These are phyloP conservation scores for Zophobas morio DNA, from an alignment of 1,140 invertebrate species.

Conservation along the genomic window DNA sequence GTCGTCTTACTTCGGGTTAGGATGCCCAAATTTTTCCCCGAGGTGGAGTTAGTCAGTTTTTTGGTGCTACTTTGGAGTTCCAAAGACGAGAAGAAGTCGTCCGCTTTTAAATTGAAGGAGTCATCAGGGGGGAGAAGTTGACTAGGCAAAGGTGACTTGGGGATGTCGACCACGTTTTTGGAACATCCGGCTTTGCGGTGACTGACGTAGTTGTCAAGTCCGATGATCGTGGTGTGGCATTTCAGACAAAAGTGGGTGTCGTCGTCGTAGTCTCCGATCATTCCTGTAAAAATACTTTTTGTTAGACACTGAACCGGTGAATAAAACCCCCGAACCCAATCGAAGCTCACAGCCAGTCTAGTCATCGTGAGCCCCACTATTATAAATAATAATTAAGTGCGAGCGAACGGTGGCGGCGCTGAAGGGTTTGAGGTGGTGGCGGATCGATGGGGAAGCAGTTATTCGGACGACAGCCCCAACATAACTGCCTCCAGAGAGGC, in stretches of 20 bases:
- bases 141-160: slow-evolving; percentile 67
- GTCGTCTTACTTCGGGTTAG: slow-evolving; percentile 68
- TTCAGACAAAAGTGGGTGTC: slow-evolving; percentile 89
- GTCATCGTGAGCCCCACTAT: slow-evolving; percentile 10
- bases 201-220: slow-evolving; percentile 83
- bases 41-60: slow-evolving; percentile 65
- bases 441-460: slow-evolving; percentile 64
- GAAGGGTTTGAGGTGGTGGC: slow-evolving; percentile 51
- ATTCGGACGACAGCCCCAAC: slow-evolving; percentile 64
- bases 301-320: too few species aligned
- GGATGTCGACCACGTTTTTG: slow-evolving; percentile 63
- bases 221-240: slow-evolving; percentile 84
- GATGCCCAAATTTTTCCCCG: slow-evolving; percentile 68
- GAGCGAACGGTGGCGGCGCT: slow-evolving; percentile 24
- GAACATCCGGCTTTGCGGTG: slow-evolving; percentile 80
- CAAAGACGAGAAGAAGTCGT: slow-evolving; percentile 88
- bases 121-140: slow-evolving; percentile 60
- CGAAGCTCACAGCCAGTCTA: slow-evolving; percentile 2
- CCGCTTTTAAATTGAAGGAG: slow-evolving; percentile 77
- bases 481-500: slow-evolving; percentile 40
- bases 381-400: slow-evolving; percentile 54
- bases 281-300: slow-evolving; percentile 54
- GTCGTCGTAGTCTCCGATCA: slow-evolving; percentile 76
- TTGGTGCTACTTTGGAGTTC: slow-evolving; percentile 85
- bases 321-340: not conserved